These are phyloP conservation scores for Dipodomys merriami DNA, from an alignment of 2,113 vertebrate genomes.

Conservation along the genomic window DNA sequence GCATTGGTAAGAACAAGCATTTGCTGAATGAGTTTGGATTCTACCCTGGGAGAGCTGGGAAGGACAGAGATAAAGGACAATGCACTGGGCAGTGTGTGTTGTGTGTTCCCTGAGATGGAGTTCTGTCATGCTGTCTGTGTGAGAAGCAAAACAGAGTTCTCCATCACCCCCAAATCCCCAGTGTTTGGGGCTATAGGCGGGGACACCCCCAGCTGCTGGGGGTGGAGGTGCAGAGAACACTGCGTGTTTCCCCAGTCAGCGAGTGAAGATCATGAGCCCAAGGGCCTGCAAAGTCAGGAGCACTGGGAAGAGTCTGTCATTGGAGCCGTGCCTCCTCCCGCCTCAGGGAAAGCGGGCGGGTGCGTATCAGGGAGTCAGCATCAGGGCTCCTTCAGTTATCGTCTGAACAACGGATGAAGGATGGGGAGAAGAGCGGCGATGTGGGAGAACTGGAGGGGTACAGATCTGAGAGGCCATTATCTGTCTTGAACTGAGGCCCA, in stretches of 20 bases:
- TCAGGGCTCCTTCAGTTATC: constrained; percentile 15
- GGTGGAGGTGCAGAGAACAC: background rate
- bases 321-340: background rate
- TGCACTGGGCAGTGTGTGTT: background rate
- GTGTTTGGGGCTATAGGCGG: background rate
- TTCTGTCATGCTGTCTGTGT: background rate
- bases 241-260: background rate
- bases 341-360: background rate
- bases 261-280: background rate
- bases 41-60: background rate
- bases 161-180: too few relatives aligned
- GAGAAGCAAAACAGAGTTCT: background rate
- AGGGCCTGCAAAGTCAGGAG: background rate
- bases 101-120: background rate
- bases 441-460: constrained; percentile 59
- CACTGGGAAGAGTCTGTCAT: background rate
- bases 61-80: background rate
- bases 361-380: constrained; percentile 28
- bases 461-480: constrained; percentile 54
- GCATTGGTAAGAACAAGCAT: background rate
- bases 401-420: constrained; percentile 69
- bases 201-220: background rate
- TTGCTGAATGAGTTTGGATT: constrained; percentile 19
- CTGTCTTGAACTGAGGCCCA: constrained; percentile 71
- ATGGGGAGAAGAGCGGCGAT: constrained; percentile 18